These are phyloP conservation scores for Synanthedon vespiformis DNA, from an alignment of 2,888 invertebrate genomes.

Conservation along the genomic window DNA sequence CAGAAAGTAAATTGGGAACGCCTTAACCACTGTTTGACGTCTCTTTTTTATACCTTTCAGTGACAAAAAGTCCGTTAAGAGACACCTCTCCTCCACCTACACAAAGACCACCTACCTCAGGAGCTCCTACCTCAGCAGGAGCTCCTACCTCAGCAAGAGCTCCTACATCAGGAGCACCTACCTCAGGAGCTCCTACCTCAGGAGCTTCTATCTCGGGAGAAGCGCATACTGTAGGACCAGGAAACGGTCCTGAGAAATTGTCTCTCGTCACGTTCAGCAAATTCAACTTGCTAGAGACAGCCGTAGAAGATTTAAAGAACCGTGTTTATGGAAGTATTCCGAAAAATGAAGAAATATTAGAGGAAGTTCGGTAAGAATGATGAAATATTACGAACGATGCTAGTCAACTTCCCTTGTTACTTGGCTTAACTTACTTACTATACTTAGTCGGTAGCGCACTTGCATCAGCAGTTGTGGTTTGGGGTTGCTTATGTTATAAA, in stretches of 20 bases:
- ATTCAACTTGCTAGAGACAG: conserved; percentile 43
- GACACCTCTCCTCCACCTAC: background rate
- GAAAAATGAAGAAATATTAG: conserved; percentile 48
- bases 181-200: background rate
- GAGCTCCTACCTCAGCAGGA: background rate
- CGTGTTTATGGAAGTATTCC: conserved; percentile 54
- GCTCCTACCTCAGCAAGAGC: conserved; percentile 3
- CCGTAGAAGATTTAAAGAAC: conserved; percentile 43
- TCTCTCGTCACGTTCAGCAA: conserved; percentile 59
- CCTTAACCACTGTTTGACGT: background rate
- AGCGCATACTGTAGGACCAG: conserved; percentile 8
- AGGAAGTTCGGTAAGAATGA: conserved; percentile 44
- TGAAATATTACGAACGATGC: no score
- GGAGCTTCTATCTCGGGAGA: conserved; percentile 6
- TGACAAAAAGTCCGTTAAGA: background rate
- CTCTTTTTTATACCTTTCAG: background rate
- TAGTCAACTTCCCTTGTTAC: no score
- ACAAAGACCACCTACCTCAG: background rate
- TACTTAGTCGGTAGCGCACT: no score
- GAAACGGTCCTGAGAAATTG: conserved; percentile 25
- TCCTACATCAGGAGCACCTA: conserved; percentile 4
- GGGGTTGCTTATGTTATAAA: no score
- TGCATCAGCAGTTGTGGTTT: no score
- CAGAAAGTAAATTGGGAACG: background rate
- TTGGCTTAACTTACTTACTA: no score